A percentile compares a stretch with the other conserved stretches of the same genome.
Evolutionary conservation across 1,140 invertebrate species (phyloP).

Genomic region (Anagrus nilaparvatae): DNA sequence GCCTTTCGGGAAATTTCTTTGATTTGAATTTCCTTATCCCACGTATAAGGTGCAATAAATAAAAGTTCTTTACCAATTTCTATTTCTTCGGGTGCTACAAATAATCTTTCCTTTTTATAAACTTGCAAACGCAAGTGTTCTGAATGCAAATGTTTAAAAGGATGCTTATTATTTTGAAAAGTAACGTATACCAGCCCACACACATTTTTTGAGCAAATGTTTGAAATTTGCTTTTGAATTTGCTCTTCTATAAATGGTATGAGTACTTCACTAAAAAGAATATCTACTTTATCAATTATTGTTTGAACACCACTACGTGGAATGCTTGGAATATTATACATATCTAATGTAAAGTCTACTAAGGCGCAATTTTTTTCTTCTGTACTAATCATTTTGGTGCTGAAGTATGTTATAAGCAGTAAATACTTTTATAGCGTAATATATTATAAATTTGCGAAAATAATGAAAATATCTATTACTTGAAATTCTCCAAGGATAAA

Average conservation of each 20-base stretch:
- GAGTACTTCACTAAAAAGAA: not conserved
- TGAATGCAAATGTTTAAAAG: not conserved
- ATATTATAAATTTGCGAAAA: no score
- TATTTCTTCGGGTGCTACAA: not conserved
- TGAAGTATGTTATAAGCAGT: no score
- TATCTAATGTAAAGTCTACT: not conserved
- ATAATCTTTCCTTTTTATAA: not conserved
- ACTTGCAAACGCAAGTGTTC: not conserved
- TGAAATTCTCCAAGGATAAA: no score
- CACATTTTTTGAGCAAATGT: not conserved
- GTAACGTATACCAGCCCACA: no score
- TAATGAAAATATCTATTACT: no score
- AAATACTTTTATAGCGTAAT: no score
- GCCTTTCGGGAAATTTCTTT: constrained; percentile 14
- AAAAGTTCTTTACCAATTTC: not conserved
- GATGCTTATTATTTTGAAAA: not conserved
- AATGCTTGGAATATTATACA: not conserved
- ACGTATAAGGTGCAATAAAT: not conserved
- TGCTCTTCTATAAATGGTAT: not conserved
- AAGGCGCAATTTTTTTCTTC: no score
- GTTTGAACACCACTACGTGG: not conserved
- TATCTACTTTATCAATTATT: not conserved
- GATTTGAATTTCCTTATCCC: constrained; percentile 3
- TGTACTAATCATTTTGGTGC: no score
- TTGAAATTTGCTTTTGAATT: not conserved